Evolutionary conservation across 2,113 vertebrate genomes (phyloP), one percentile per base, ranked within the genome.

Genomic region (Tinamus guttatus): DNA sequence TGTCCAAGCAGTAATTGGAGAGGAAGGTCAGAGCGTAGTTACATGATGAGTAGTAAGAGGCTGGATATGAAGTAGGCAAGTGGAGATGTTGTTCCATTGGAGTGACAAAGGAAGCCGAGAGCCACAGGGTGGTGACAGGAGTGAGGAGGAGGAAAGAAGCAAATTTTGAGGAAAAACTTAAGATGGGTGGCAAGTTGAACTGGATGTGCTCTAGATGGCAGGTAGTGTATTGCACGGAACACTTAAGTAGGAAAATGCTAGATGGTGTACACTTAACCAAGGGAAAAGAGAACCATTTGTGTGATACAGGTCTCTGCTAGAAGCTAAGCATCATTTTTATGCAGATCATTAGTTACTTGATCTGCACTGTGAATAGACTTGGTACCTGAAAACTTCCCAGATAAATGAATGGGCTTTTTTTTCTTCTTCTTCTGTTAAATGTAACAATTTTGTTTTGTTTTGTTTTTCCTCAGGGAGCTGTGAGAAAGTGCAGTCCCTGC

Each of bases 51-150:
- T 12, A 80, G 54, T 59, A 87, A 79, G 74, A 87, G 47, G 78
- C 41, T 79, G 51, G 32, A 28, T 91, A 54, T 69, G 63, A 65
- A 38, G 11, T 11, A 52, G 30, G 27, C 9, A 11, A 52, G 40
- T 14, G 47, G 22, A 77, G 36, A 47, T 8, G 5, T 32, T 59
- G 41, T 81, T 32, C 58, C 25, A 18, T 21, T 84, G 77, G 71
- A 64, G 19, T 75, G 75, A 49, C 15, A 51, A 74, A 63, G 27
- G 40, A 78, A 75, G 5, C 27, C 74, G 47, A 24, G 38, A 56
- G 60, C 38, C 40, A 65, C 0, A 0, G n/a, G 32, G 8, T 67
- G n/a, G 38, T 5, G 5, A 0, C 24, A n/a, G 63, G 43, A 70
- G 69, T 69, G 52, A 65, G 15, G 43, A 11, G 25, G 21, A n/a